Percentiles rank a stretch among this genome's conserved stretches.
phyloP scores from a whole-genome alignment of 2,113 vertebrate genomes.

The Noctilio leporinus region DNA sequence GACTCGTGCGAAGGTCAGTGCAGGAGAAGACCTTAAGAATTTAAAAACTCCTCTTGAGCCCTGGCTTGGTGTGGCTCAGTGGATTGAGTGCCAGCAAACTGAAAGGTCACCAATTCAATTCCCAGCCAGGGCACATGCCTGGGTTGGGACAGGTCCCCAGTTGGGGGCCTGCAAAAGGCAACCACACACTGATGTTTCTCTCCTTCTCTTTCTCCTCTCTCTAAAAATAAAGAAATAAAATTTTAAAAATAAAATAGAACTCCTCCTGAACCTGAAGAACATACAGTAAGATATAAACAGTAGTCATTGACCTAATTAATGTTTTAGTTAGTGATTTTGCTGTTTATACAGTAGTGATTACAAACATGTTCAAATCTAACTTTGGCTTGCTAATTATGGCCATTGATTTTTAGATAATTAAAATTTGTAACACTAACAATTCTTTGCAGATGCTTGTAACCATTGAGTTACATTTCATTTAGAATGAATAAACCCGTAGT shows the following conservation, averaged over 20 bases:
- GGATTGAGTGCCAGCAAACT: too few species aligned
- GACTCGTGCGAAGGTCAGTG: slow-evolving; percentile 96
- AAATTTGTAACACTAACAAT: neutral
- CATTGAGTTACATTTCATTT: too few species aligned
- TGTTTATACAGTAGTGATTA: neutral
- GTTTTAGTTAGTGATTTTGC: neutral
- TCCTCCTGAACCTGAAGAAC: neutral
- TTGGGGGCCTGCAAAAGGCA: too few species aligned
- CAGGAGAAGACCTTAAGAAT: neutral
- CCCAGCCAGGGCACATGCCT: too few species aligned
- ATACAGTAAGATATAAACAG: neutral
- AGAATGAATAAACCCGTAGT: neutral
- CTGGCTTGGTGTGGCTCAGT: too few species aligned
- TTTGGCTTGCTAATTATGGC: neutral
- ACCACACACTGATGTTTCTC: too few species aligned
- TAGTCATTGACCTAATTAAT: neutral
- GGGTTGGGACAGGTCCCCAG: too few species aligned
- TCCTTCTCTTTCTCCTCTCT: too few species aligned
- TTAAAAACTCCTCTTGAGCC: neutral
- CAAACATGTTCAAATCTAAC: neutral
- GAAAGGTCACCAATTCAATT: too few species aligned
- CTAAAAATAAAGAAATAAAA: too few species aligned
- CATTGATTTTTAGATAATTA: neutral
- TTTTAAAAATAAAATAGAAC: too few species aligned
- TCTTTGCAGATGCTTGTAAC: neutral